A percentile compares a stretch with the other conserved stretches of the same genome.
These are phyloP conservation scores for Centroberyx gerrardi DNA, from an alignment of 2,797 vertebrate genomes.

Conservation along the genomic window DNA sequence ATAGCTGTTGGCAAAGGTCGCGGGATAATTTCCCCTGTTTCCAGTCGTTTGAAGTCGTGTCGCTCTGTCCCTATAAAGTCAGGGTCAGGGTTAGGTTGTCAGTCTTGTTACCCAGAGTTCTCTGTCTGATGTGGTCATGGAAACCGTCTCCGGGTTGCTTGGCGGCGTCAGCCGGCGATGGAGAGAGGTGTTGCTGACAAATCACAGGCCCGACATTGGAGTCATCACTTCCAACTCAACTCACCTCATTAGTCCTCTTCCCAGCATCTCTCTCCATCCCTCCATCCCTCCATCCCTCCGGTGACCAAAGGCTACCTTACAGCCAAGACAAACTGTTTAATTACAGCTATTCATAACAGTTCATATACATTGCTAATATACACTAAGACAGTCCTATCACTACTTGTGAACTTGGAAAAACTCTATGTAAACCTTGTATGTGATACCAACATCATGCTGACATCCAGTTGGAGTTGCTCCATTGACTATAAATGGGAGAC, in stretches of 20 bases:
- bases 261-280: conserved; percentile 56
- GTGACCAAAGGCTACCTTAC: conserved; percentile 52
- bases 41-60: conserved; percentile 12
- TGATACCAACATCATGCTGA: no score
- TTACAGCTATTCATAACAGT: conserved; percentile 45
- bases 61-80: conserved; percentile 35
- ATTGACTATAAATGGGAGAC: background rate
- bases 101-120: conserved; percentile 42
- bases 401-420: conserved; percentile 36
- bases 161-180: conserved; percentile 61
- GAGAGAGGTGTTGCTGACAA: conserved; percentile 75
- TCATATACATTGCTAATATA: conserved; percentile 47
- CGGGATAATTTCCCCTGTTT: conserved; percentile 34
- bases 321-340: conserved; percentile 66
- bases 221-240: conserved; percentile 70
- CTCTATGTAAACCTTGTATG: conserved; percentile 9
- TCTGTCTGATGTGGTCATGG: conserved; percentile 48
- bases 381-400: conserved; percentile 13
- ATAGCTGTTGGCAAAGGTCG: conserved; percentile 11
- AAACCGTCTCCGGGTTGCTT: conserved; percentile 68
- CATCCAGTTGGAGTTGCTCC: conserved; percentile 14
- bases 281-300: conserved; percentile 36
- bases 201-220: conserved; percentile 64
- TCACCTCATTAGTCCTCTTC: conserved; percentile 73
- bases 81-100: conserved; percentile 43